Conservation (phyloP, 2,113 vertebrate genomes). For the Sceloporus tristichus region DNA sequence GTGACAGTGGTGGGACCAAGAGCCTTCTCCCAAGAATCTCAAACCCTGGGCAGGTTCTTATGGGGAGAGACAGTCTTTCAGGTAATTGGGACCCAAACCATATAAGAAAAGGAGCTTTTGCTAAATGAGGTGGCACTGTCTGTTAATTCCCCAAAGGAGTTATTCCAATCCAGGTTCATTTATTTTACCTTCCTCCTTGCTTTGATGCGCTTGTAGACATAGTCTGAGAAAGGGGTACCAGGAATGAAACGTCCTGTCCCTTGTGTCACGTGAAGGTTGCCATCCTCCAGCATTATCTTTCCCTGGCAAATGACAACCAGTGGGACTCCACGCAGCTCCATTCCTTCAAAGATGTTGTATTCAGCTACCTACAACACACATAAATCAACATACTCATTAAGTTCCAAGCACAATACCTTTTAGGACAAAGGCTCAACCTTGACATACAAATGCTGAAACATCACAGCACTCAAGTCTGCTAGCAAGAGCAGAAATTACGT, state of each 20-base stretch:
- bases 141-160: background rate
- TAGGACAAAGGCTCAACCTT: background rate
- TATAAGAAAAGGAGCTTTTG: background rate
- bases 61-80: no score
- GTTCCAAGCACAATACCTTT: background rate
- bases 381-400: background rate
- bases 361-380: constrained; percentile 85
- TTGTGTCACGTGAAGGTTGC: constrained; percentile 88
- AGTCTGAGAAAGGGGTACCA: constrained; percentile 91
- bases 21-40: no score
- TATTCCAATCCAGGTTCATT: background rate
- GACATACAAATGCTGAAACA: background rate
- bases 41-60: no score
- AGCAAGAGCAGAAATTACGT: background rate
- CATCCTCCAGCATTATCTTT: constrained; percentile 95
- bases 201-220: constrained; percentile 96
- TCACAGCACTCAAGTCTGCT: accelerated
- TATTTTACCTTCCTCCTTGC: constrained; percentile 92
- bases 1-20: no score
- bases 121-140: background rate
- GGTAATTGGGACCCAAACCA: no score
- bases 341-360: constrained; percentile 97
- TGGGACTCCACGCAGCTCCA: constrained; percentile 93
- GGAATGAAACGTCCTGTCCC: constrained; percentile 94
- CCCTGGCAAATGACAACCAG: constrained; percentile 95